Percentiles rank a stretch among this genome's conserved stretches.
These are phyloP conservation scores for Lysiphlebus fabarum DNA, from an alignment of 1,140 invertebrate genomes.

Conservation along the genomic window DNA sequence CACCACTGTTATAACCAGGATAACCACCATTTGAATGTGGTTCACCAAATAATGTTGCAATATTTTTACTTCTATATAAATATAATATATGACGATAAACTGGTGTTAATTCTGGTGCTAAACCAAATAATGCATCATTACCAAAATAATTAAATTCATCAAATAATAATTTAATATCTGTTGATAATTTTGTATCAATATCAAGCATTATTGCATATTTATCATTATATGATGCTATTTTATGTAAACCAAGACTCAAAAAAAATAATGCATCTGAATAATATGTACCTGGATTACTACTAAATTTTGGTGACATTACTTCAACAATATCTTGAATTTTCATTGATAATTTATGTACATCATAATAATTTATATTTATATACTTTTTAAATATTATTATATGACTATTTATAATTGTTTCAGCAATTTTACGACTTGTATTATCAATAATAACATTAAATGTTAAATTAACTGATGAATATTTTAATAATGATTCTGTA, in stretches of 20 bases:
- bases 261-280: constrained; percentile 82
- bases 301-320: constrained; percentile 73
- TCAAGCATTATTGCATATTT: constrained; percentile 72
- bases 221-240: constrained; percentile 63
- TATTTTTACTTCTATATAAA: constrained; percentile 63
- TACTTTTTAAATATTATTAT: constrained; percentile 47
- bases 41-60: constrained; percentile 61
- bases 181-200: constrained; percentile 74
- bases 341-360: constrained; percentile 62
- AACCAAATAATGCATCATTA: constrained; percentile 64
- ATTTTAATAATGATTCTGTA: constrained; percentile 58
- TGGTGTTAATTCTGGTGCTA: constrained; percentile 75
- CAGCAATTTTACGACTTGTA: constrained; percentile 62
- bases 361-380: constrained; percentile 60
- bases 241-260: constrained; percentile 72
- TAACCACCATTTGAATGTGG: constrained; percentile 61
- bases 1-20: constrained; percentile 80
- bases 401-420: constrained; percentile 55
- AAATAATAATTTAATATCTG: constrained; percentile 67
- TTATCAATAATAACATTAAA: constrained; percentile 70
- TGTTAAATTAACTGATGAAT: constrained; percentile 56
- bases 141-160: constrained; percentile 66
- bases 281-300: constrained; percentile 73
- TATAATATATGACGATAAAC: constrained; percentile 79
- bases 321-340: constrained; percentile 65